Conservation (phyloP, 2,888 invertebrate species). For the Lepidochitona cinerea region DNA sequence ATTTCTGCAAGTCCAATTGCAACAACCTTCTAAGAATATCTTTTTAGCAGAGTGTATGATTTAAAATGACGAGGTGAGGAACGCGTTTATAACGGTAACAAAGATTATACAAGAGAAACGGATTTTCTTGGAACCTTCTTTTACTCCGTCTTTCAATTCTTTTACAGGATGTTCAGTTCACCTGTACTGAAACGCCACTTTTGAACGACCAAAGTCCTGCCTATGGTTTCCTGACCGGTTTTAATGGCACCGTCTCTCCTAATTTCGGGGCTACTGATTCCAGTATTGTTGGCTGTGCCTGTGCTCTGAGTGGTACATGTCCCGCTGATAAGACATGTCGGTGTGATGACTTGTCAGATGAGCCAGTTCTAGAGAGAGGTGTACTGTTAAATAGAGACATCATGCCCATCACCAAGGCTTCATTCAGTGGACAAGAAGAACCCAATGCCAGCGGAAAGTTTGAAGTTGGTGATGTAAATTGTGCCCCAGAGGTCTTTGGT, state of each 20-base stretch:
- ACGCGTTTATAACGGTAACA: no score
- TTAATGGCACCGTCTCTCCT: conserved; percentile 24
- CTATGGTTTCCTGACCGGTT: conserved; percentile 28
- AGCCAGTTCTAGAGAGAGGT: conserved; percentile 38
- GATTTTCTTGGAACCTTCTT: no score
- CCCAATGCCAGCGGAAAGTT: conserved; percentile 27
- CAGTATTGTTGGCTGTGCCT: conserved; percentile 40
- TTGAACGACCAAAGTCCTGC: conserved; percentile 24
- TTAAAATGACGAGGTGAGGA: no score
- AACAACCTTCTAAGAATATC: no score
- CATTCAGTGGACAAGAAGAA: conserved; percentile 26
- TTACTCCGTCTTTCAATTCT: neutral
- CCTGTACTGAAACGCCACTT: conserved; percentile 44
- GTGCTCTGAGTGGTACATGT: conserved; percentile 45
- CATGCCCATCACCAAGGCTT: conserved; percentile 36
- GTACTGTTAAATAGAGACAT: conserved; percentile 33
- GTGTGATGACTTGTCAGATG: conserved; percentile 43
- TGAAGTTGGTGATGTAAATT: conserved; percentile 23
- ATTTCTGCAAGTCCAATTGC: no score
- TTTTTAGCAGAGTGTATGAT: no score
- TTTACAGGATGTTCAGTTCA: conserved; percentile 43
- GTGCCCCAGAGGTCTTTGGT: conserved; percentile 49
- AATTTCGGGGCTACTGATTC: conserved; percentile 44
- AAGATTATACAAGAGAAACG: no score
- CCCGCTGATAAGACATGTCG: conserved; percentile 39